Percentiles rank a stretch among this genome's conserved stretches.
These are phyloP conservation scores for Homalodisca vitripennis DNA, from an alignment of 1,140 invertebrate genomes.

Conservation along the genomic window DNA sequence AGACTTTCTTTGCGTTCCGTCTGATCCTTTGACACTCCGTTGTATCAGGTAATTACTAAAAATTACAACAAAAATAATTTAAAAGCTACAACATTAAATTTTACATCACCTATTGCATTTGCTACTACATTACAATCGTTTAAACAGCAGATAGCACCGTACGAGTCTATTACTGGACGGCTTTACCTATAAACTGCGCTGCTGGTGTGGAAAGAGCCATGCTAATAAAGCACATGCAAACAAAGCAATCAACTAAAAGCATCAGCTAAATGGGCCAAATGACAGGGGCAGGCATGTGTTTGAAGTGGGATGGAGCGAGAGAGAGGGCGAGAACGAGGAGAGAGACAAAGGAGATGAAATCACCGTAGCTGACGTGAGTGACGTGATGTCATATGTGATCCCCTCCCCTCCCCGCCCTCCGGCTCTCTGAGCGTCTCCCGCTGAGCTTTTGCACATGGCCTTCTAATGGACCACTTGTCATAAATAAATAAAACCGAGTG, in stretches of 20 bases:
- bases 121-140: no score
- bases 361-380: not conserved
- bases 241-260: constrained; percentile 14
- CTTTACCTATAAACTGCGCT: no score
- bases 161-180: no score
- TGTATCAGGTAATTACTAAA: no score
- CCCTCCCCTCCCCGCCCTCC: not conserved
- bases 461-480: constrained; percentile 24
- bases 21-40: no score
- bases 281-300: constrained; percentile 9
- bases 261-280: constrained; percentile 2
- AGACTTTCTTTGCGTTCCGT: no score
- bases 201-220: no score
- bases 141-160: no score
- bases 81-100: no score
- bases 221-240: not conserved
- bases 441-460: constrained; percentile 20
- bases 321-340: not conserved
- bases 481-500: constrained; percentile 19
- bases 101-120: no score
- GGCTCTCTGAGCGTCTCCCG: not conserved
- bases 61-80: no score
- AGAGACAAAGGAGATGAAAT: not conserved
- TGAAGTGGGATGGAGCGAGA: constrained; percentile 13
- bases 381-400: constrained; percentile 8